Evolutionary conservation across 2,797 vertebrate genomes (phyloP), one percentile per base, ranked within the genome.

Genomic region (Sebastes reedi): DNA sequence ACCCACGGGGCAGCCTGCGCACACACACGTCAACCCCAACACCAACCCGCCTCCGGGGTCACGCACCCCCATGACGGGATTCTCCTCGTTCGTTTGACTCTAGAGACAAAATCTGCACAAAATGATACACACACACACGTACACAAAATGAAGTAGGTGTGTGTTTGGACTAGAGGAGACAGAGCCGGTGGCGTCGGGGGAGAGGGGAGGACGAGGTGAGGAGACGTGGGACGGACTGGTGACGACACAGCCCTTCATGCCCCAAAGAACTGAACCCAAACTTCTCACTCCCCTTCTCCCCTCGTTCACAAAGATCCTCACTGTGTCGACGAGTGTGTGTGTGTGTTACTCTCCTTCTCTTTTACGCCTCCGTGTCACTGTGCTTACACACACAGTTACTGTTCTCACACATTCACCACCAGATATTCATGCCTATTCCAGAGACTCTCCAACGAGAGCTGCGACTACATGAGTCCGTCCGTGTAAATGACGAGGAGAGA

Each of bases 1-100:
- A 22, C 97, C 97, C 1, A 91, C 95, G 0, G 97, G 97, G 58
- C 97, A 97, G 91, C 97, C 97, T 0, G 96, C 92, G 0, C 92
- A 89, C 86, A 90, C 93, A 0, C 93, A 91, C 56, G 86, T 88
- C 88, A 94, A 93, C 89, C 90, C 93, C 77, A 89, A 82, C 91
- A 87, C 92, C 77, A 94, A 94, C 87, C 94, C 97, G 0, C 95
- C 71, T 4, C 71, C 97, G 0, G 95, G 98, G 90, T 96, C 97
- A 55, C 96, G 98, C 90, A 97, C 98, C 83, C 97, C 98, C 12
- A 97, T 99, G 89, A 98, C 98, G 25, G 98, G 98, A 55, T 99
- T 99, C 95, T 99, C 98, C 46, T 99, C 98, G 14, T 99, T 99
- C 3, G 98, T 99, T 91, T 99, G 96, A 99, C 88, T 90, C n/a